Evolutionary conservation across 2,113 vertebrate genomes (phyloP).

Genomic region (Tragelaphus imberbis): DNA sequence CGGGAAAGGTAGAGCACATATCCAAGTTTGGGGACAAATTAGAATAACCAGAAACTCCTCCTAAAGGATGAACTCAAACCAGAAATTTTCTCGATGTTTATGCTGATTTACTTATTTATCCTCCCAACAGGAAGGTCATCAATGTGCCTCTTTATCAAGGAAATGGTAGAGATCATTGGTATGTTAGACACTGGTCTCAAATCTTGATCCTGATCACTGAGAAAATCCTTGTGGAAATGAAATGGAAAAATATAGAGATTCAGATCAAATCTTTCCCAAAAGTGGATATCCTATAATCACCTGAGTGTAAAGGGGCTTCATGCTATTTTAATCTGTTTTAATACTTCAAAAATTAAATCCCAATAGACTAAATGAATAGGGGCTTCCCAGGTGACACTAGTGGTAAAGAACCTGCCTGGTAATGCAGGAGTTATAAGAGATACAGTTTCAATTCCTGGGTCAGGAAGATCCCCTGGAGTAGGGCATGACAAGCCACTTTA

Average conservation of each 20-base stretch:
- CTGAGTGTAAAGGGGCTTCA: neutral
- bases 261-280: neutral
- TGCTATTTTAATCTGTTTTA: neutral
- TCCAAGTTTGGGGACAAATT: neutral
- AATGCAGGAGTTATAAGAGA: neutral
- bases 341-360: neutral
- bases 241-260: neutral
- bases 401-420: neutral
- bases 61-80: neutral
- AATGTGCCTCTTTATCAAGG: neutral
- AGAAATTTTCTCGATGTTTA: neutral
- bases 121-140: neutral
- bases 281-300: neutral
- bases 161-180: neutral
- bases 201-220: neutral
- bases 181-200: neutral
- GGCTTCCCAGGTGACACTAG: neutral
- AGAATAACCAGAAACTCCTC: neutral
- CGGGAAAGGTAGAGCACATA: neutral
- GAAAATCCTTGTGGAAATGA: neutral
- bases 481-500: neutral
- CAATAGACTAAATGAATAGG: neutral
- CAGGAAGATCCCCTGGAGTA: neutral
- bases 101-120: neutral
- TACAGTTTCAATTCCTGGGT: neutral